These are phyloP conservation scores for Gadus chalcogrammus DNA, from an alignment of 2,113 vertebrate species.

Conservation along the genomic window DNA sequence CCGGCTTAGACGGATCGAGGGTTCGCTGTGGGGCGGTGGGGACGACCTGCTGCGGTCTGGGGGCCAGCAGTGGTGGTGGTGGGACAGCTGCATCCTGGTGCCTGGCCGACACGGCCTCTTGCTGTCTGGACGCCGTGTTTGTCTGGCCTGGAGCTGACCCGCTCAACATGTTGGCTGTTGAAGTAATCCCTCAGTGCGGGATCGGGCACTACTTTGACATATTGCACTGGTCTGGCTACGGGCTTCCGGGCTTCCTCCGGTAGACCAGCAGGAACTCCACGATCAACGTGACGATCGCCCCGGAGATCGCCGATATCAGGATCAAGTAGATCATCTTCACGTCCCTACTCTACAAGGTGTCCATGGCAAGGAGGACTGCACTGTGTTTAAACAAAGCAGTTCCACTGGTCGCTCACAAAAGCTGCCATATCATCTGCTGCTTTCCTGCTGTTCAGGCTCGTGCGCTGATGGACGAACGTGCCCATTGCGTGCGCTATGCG, in stretches of 20 bases:
- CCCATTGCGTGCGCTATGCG: slow-evolving; percentile 42
- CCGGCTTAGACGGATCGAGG: slow-evolving; percentile 66
- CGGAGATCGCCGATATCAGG: slow-evolving; percentile 80
- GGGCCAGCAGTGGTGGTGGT: slow-evolving; percentile 61
- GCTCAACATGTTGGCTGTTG: slow-evolving; percentile 64
- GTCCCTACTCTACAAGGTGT: slow-evolving; percentile 12
- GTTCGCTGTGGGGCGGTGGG: slow-evolving; percentile 44
- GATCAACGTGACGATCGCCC: slow-evolving; percentile 80
- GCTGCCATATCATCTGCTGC: slow-evolving; percentile 78
- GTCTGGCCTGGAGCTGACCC: slow-evolving; percentile 56
- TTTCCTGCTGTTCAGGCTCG: slow-evolving; percentile 48
- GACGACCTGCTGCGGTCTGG: slow-evolving; percentile 20
- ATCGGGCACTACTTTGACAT: slow-evolving; percentile 74
- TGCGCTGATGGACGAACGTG: slow-evolving; percentile 60
- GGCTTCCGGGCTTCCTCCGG: slow-evolving; percentile 75
- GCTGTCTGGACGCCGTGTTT: slow-evolving; percentile 38
- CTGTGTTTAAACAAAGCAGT: slow-evolving; percentile 66
- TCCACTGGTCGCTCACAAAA: slow-evolving; percentile 74
- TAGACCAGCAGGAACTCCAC: slow-evolving; percentile 83
- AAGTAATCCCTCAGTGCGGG: slow-evolving; percentile 81
- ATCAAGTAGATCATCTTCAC: slow-evolving; percentile 78
- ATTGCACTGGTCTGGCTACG: slow-evolving; percentile 69
- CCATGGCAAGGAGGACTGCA: slow-evolving; percentile 41
- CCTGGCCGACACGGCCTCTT: slow-evolving; percentile 46
- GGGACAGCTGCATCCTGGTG: slow-evolving; percentile 60